Conservation (phyloP, 2,113 vertebrate species). For the Neopipo cinnamomea region DNA sequence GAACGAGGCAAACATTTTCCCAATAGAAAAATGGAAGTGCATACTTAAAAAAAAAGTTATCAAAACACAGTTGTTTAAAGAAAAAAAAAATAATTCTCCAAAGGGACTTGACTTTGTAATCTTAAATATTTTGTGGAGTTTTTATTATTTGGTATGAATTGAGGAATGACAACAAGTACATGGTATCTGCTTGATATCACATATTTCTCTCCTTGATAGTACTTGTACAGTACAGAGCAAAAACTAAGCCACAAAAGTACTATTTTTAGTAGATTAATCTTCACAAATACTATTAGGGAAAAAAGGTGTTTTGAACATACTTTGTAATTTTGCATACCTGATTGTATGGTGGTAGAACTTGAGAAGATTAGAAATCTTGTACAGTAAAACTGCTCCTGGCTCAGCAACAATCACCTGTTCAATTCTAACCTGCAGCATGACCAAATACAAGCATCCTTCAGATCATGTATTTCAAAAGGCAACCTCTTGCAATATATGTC, state of each 20-base stretch:
- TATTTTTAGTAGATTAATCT: neutral
- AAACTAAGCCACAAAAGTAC: neutral
- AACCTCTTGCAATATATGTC: neutral
- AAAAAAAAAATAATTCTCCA: neutral
- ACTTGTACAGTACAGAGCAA: neutral
- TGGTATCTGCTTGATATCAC: neutral
- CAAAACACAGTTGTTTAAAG: neutral
- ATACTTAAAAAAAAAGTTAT: neutral
- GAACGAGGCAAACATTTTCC: neutral
- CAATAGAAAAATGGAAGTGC: neutral
- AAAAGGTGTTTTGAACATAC: neutral
- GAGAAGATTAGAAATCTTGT: slow-evolving; percentile 97
- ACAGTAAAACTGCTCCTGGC: slow-evolving; percentile 93
- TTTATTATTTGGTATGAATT: neutral
- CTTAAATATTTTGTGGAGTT: neutral
- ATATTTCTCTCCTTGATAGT: neutral
- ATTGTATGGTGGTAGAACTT: slow-evolving; percentile 99
- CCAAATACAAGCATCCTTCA: neutral
- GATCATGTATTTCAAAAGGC: neutral
- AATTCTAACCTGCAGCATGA: slow-evolving; percentile 86
- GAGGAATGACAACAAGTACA: neutral
- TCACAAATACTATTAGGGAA: neutral
- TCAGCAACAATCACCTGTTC: slow-evolving; percentile 97
- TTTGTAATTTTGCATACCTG: slow-evolving; percentile 75
- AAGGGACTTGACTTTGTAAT: neutral